These are phyloP conservation scores for Drosophila ambigua DNA, from an alignment of 1,140 invertebrate genomes.

Conservation along the genomic window DNA sequence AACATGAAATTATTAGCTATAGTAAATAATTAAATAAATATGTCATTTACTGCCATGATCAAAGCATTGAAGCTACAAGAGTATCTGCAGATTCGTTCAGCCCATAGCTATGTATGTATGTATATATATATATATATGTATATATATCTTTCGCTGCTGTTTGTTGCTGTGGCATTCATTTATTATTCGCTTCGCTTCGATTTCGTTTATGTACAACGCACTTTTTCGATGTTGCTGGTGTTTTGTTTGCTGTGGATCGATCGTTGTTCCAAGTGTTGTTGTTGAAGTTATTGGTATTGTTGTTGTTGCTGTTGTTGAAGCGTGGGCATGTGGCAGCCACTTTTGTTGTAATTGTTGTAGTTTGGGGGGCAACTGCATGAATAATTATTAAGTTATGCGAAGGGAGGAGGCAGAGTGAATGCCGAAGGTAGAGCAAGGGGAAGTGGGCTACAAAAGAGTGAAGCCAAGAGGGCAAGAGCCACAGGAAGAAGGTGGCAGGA, in stretches of 20 bases:
- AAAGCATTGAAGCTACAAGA: too few species aligned
- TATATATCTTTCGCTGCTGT: too few species aligned
- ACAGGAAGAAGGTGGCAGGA: neutral
- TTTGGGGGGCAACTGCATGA: constrained; percentile 68
- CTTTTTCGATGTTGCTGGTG: constrained; percentile 35
- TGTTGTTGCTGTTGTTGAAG: constrained; percentile 37
- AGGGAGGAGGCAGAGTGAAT: constrained; percentile 15
- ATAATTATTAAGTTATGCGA: constrained; percentile 77
- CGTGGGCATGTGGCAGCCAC: constrained; percentile 74
- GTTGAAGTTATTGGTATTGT: constrained; percentile 35
- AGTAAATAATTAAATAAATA: too few species aligned
- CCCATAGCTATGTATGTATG: too few species aligned
- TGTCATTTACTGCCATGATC: too few species aligned
- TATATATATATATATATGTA: too few species aligned
- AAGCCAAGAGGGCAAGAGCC: neutral
- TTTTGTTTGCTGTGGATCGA: constrained; percentile 23
- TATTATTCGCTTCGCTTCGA: constrained; percentile 76
- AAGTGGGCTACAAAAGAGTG: neutral
- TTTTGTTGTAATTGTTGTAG: constrained; percentile 66
- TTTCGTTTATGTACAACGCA: constrained; percentile 69
- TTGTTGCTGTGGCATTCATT: constrained; percentile 43
- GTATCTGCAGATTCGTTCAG: too few species aligned
- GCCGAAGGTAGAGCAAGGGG: neutral
- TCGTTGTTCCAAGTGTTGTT: constrained; percentile 28
- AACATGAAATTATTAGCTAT: too few species aligned